Conservation (phyloP, 2,113 vertebrate species). For the Cebidichthys violaceus region DNA sequence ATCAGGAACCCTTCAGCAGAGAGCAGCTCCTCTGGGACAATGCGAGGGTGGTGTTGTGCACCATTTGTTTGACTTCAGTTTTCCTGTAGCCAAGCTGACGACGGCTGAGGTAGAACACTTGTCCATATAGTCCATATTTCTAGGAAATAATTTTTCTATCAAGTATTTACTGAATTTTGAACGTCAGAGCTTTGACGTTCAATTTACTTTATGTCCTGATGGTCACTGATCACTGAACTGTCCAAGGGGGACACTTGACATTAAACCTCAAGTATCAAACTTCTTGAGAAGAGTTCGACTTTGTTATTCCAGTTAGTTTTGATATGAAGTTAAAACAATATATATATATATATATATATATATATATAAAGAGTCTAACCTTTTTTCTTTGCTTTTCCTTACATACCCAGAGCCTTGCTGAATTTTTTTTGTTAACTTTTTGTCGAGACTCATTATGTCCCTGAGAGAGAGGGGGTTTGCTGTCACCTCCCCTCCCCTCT, state of each 20-base stretch:
- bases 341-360: no score
- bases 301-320: not conserved
- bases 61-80: not conserved
- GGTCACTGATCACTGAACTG: not conserved
- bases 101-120: not conserved
- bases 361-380: constrained; percentile 22
- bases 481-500: constrained; percentile 11
- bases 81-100: not conserved
- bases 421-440: constrained; percentile 4
- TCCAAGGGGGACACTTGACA: not conserved
- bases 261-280: not conserved
- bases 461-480: constrained; percentile 3
- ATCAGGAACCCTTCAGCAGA: not conserved
- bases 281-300: not conserved
- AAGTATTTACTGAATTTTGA: not conserved
- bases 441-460: constrained; percentile 39
- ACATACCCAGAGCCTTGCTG: constrained; percentile 26
- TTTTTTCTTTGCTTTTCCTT: constrained; percentile 51
- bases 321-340: constrained; percentile 8
- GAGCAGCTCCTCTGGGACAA: not conserved
- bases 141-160: not conserved
- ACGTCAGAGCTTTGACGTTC: not conserved
- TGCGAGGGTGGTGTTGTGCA: not conserved
- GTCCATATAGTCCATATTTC: not conserved
- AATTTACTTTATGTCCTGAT: not conserved